Conservation (phyloP, 2,113 vertebrate genomes). For the Erythrolamprus reginae region DNA sequence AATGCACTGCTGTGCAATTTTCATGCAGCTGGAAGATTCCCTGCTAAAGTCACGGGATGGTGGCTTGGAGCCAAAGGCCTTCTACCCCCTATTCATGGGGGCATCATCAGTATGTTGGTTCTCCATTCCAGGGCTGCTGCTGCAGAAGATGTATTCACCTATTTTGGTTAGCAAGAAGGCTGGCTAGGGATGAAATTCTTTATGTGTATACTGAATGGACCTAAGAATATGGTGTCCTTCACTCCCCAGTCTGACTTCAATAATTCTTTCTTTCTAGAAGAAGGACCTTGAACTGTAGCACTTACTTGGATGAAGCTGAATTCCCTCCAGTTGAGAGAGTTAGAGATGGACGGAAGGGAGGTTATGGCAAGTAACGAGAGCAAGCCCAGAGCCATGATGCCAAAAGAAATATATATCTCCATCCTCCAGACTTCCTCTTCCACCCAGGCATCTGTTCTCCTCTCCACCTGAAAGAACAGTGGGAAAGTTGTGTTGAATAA, state of each 20-base stretch:
- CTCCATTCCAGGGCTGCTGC: not conserved
- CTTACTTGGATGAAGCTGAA: constrained; percentile 94
- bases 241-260: not conserved
- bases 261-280: not conserved
- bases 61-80: not conserved
- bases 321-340: constrained; percentile 91
- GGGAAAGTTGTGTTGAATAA: not conserved
- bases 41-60: not conserved
- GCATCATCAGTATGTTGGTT: not conserved
- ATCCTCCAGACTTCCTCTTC: constrained; percentile 90
- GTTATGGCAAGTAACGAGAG: constrained; percentile 88
- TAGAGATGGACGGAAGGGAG: constrained; percentile 89
- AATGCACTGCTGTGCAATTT: not conserved
- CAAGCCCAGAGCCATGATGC: constrained; percentile 87
- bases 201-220: not conserved
- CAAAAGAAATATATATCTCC: constrained; percentile 91
- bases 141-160: not conserved
- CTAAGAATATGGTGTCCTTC: not conserved
- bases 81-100: not conserved
- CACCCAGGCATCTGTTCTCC: constrained; percentile 76
- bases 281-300: not conserved
- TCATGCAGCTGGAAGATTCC: not conserved
- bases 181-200: not conserved
- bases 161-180: not conserved
- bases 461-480: constrained; percentile 71